Percentiles rank a stretch among this genome's conserved stretches.
phyloP scores from a whole-genome alignment of 2,888 invertebrate genomes.

The Drosophila falleni region DNA sequence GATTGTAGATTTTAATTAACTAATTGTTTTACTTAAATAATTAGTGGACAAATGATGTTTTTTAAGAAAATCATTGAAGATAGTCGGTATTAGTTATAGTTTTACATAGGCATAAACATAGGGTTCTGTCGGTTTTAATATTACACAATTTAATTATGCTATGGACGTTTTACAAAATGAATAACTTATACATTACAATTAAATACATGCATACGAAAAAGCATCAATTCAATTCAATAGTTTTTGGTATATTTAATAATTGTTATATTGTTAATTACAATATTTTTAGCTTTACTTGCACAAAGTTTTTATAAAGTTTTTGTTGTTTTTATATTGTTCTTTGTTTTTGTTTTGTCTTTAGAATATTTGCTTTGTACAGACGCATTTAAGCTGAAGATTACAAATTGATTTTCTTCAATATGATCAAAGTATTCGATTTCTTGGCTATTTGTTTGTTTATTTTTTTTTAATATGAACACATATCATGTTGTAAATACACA shows the following conservation, averaged over 20 bases:
- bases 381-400: conserved; percentile 23
- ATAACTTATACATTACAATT: conserved; percentile 42
- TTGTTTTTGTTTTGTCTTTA: conserved; percentile 3
- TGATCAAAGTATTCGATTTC: conserved; percentile 14
- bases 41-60: conserved; percentile 60
- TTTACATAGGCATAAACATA: conserved; percentile 30
- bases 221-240: conserved; percentile 23
- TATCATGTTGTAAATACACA: conserved; percentile 39
- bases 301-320: conserved; percentile 30
- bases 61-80: conserved; percentile 25
- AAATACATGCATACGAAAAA: conserved; percentile 32
- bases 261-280: conserved; percentile 15
- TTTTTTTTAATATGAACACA: conserved; percentile 40
- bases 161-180: conserved; percentile 71
- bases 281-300: conserved; percentile 11
- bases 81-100: conserved; percentile 22
- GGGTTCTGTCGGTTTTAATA: conserved; percentile 33
- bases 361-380: conserved; percentile 40
- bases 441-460: conserved; percentile 22
- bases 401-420: conserved; percentile 6
- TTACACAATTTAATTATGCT: conserved; percentile 66
- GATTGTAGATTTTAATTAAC: conserved; percentile 61
- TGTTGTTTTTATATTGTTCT: conserved; percentile 2
- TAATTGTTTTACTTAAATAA: conserved; percentile 70
- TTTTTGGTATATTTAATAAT: conserved; percentile 3